Base-by-base conservation (phyloP, 2,888 invertebrate genomes). In the Drosophila prostipennis region DNA sequence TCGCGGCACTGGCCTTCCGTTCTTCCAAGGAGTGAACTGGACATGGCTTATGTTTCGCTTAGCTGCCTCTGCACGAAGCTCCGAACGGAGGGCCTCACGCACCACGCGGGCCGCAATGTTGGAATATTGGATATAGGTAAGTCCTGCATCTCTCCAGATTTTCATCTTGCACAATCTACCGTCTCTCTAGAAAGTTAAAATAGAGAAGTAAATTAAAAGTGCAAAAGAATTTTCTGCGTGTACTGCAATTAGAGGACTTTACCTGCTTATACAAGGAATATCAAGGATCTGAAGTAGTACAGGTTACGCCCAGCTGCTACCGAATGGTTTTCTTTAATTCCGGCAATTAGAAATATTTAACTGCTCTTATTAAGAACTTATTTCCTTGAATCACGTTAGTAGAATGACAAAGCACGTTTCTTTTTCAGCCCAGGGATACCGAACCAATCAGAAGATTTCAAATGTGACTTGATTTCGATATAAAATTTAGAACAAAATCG, bases 41-140 rank as follows among this genome's bases (percentile, higher is more conserved):
- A 48, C 48, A 48, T 34, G 32, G 34, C 48, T 48, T 5, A 48
- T n/a, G 34, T 48, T 16, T 3, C 48, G 32, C 34, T 34, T 48
- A 11, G 48, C 48, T 11, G 32, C 48, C 6, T 16, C 34, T 0
- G 48, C 48, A 7, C 48, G 48, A 0, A 48, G 8, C 16, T 48
- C 48, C 16, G 7, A 13, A 6, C 48, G 48, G 1, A 48, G 48
- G 7, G 48, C 32, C 11, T 48, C 34, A 7, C 48, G 48, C 11
- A 48, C 48, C 4, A 48, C 48, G 0, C 34, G 48, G 48, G 48
- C 48, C 3, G 48, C 48, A 34, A 48, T 48, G 48, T 48, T 48
- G 7, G 48, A 48, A 7, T 34, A 48, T 0, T 48, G 48, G 34
- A 48, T 48, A 16, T 48, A 48, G 11, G 34, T 34, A 48, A 48